phyloP scores from a whole-genome alignment of 2,797 vertebrate species.

The Myoxocephalus aenaeus region DNA sequence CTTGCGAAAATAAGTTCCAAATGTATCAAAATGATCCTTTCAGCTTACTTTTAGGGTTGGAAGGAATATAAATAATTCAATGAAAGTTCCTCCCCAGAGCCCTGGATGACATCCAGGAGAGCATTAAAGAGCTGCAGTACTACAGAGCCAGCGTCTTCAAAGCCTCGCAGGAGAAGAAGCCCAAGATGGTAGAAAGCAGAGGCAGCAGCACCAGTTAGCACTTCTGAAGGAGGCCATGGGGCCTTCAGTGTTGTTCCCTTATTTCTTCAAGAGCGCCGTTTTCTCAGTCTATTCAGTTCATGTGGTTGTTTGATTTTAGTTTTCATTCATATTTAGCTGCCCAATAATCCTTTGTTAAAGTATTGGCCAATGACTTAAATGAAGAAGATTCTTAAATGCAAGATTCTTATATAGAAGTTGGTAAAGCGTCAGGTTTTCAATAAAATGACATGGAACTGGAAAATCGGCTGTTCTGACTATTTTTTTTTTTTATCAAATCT shows the following conservation, averaged over 20 bases:
- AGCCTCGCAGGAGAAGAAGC: slow-evolving; percentile 86
- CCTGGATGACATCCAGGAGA: slow-evolving; percentile 95
- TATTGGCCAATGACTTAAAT: neutral
- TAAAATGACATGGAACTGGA: neutral
- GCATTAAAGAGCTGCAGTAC: slow-evolving; percentile 94
- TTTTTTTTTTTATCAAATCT: neutral
- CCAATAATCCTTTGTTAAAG: slow-evolving; percentile 10
- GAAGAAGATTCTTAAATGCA: too few species aligned
- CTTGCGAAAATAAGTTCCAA: neutral
- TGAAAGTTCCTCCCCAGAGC: slow-evolving; percentile 83
- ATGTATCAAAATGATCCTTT: neutral
- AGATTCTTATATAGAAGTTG: too few species aligned
- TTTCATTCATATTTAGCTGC: slow-evolving; percentile 28
- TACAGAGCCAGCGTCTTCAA: slow-evolving; percentile 94
- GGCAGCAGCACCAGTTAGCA: slow-evolving; percentile 62
- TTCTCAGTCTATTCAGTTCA: neutral
- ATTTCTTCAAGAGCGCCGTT: neutral
- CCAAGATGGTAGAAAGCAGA: slow-evolving; percentile 87
- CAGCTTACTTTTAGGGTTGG: neutral
- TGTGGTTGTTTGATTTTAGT: slow-evolving; percentile 30
- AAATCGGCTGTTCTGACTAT: neutral
- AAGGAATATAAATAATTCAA: neutral
- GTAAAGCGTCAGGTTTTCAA: neutral
- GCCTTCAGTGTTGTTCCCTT: neutral
- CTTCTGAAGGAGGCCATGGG: neutral